These are phyloP conservation scores for Drosophila leontia DNA, from an alignment of 1,140 invertebrate species.

Conservation along the genomic window DNA sequence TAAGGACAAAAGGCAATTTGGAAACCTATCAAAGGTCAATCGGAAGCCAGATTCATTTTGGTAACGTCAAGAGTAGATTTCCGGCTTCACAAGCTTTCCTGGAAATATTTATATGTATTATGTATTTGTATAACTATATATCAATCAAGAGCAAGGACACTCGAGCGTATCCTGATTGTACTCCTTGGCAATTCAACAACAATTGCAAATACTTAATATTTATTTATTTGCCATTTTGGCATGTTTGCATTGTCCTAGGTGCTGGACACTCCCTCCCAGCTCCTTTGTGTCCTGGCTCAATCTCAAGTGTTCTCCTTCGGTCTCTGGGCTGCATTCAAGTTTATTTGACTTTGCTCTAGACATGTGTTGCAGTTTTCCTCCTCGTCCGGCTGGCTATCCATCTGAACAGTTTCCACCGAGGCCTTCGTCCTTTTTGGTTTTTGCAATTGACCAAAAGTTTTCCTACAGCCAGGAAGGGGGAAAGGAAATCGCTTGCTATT, in stretches of 20 bases:
- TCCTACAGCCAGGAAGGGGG: background rate
- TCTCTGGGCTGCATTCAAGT: conserved; percentile 31
- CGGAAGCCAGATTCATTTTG: background rate
- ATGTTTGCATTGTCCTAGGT: conserved; percentile 29
- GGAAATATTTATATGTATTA: background rate
- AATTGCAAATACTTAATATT: conserved; percentile 78
- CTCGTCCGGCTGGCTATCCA: background rate
- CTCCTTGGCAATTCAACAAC: conserved; percentile 37
- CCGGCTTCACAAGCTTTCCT: conserved; percentile 3
- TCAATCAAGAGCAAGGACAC: conserved; percentile 29
- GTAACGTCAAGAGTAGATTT: conserved; percentile 18
- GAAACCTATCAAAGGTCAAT: conserved; percentile 18
- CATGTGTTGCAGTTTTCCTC: conserved; percentile 39
- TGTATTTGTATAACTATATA: conserved; percentile 1
- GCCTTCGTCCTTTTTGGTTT: conserved; percentile 21
- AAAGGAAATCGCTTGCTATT: conserved; percentile 50
- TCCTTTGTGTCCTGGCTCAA: conserved; percentile 7
- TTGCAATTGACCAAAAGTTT: conserved; percentile 41
- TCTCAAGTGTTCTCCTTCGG: background rate
- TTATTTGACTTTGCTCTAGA: conserved; percentile 46
- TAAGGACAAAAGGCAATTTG: conserved; percentile 19
- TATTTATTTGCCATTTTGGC: conserved; percentile 72
- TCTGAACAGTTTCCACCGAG: background rate
- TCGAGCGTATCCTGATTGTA: background rate
- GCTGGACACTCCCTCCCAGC: background rate